These are phyloP conservation scores for Bombyx mandarina DNA, from an alignment of 1,140 invertebrate species.

Conservation along the genomic window DNA sequence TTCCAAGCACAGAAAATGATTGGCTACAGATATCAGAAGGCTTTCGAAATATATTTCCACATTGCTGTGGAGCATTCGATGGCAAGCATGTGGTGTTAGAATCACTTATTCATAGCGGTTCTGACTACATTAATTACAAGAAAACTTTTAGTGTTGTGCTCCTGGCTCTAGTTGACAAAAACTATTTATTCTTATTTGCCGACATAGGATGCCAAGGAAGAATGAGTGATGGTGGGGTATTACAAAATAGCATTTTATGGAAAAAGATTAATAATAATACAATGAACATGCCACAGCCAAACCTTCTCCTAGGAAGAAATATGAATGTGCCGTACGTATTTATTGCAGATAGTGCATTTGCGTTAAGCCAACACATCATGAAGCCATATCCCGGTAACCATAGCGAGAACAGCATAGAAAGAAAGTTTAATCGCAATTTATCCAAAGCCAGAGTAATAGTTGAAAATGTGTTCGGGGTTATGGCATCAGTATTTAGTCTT, in stretches of 20 bases:
- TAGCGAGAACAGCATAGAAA: constrained; percentile 7
- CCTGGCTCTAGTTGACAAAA: constrained; percentile 47
- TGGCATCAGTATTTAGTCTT: constrained; percentile 13
- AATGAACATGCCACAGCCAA: constrained; percentile 1
- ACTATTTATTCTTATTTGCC: constrained; percentile 16
- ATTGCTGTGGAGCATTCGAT: constrained; percentile 37
- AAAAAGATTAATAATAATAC: neutral
- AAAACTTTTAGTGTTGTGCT: constrained; percentile 66
- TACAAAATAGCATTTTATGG: neutral
- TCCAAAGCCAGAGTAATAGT: constrained; percentile 15
- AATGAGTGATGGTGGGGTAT: constrained; percentile 5
- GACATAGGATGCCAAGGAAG: constrained; percentile 4
- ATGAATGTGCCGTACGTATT: constrained; percentile 1
- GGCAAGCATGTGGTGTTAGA: constrained; percentile 43
- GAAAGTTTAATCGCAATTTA: constrained; percentile 14
- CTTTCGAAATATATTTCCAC: constrained; percentile 33
- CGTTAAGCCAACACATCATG: neutral
- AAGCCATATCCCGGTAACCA: constrained; percentile 9
- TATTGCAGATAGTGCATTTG: constrained; percentile 2
- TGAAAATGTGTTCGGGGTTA: constrained; percentile 17
- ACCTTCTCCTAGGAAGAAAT: neutral
- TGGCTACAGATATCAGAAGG: constrained; percentile 26
- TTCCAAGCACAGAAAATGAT: constrained; percentile 12
- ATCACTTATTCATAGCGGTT: constrained; percentile 46
- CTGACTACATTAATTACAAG: constrained; percentile 71